Evolutionary conservation across 1,140 invertebrate genomes (phyloP), one percentile per base, ranked within the genome.

Genomic region (Scaptomyza hsui): DNA sequence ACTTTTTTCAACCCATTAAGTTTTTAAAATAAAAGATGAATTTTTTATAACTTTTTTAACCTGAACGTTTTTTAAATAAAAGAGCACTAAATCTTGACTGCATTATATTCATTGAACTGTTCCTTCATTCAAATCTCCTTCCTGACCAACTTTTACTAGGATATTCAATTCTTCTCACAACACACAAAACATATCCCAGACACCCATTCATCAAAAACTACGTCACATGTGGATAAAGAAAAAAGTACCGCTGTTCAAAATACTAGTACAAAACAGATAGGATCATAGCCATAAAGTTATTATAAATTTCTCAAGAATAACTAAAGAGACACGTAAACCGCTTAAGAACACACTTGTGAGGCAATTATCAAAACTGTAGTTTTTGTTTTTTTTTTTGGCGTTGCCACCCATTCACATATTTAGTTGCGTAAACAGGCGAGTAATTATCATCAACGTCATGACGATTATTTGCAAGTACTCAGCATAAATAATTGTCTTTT

Each of bases 401-500:
- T 41, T 51, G 21, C 24, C 24, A 44, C 12, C 24, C 49, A 21
- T 53, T 62, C 48, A 47, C 35, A 55, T 9, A 26, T 32, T 37
- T 44, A 29, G 16, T 44, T 57, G 62, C 29, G 26, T 24, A 61
- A 61, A 49, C 18, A 59, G 35, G 35, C 35, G 24, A 35, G 15
- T 44, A 45, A 68, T 68, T 61, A 52, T 41, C 59, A 51, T 49
- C 9, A 18, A 24, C 39, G 37, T 29, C 29, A 47, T 41, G 21
- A 37, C 21, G 41, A 52, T 64, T 53, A 32, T 59, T 32, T 35
- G 9, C 29, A 29, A 53, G 24, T 10, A 37, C 41, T 64, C 49
- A 63, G 42, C 65, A 69, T 69, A 48, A 69, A 61, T 47, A 26
- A 52, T 49, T 39, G 45, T 9, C 18, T 24, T 24, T 56, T 15